These are phyloP conservation scores for Scomber scombrus DNA, from an alignment of 2,113 vertebrate genomes.

Conservation along the genomic window DNA sequence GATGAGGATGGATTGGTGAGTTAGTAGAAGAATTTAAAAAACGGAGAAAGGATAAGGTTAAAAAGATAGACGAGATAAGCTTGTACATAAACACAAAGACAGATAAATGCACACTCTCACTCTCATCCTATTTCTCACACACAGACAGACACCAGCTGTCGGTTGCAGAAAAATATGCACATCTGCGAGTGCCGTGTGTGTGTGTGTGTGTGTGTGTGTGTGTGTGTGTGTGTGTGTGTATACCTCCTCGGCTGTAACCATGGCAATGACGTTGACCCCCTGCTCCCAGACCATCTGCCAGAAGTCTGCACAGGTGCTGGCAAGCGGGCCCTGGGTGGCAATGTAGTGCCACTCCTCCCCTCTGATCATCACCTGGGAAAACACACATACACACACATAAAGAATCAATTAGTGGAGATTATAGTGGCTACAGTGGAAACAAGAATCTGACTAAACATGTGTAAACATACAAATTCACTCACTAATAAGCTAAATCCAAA, in stretches of 20 bases:
- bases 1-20: constrained; percentile 48
- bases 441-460: background rate
- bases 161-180: constrained; percentile 34
- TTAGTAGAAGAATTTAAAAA: constrained; percentile 48
- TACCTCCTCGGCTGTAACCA: constrained; percentile 97
- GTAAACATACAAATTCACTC: background rate
- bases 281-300: constrained; percentile 99
- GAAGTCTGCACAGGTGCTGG: constrained; percentile 95
- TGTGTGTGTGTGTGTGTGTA: constrained; percentile 6
- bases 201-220: constrained; percentile 2
- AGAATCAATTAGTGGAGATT: constrained; percentile 38
- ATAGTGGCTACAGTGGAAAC: background rate
- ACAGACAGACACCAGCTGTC: constrained; percentile 46
- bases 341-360: constrained; percentile 97
- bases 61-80: background rate
- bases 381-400: constrained; percentile 33
- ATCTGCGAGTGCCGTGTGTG: constrained; percentile 38
- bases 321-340: constrained; percentile 93
- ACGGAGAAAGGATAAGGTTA: background rate
- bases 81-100: background rate
- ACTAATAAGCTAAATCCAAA: background rate
- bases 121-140: constrained; percentile 14
- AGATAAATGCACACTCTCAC: background rate
- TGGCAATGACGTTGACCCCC: constrained; percentile 95
- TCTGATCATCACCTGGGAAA: constrained; percentile 89